Percentiles rank a stretch among this genome's conserved stretches.
phyloP scores from a whole-genome alignment of 64 coral and sea anemone species.

The Pocillopora damicornis region DNA sequence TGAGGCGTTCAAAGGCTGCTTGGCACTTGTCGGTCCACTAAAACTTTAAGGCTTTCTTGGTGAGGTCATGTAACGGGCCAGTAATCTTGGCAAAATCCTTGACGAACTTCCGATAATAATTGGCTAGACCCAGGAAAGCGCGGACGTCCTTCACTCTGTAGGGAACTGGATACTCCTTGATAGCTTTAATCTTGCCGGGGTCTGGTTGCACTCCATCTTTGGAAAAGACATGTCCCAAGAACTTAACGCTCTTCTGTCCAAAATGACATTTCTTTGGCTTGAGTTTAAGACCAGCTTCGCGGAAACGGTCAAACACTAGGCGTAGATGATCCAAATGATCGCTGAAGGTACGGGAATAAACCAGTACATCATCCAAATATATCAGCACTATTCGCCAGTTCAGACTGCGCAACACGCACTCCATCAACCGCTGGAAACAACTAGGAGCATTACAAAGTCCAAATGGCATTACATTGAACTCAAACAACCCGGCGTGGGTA shows the following conservation, averaged over 20 bases:
- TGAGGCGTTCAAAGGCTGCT: not conserved
- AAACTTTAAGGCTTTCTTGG: not conserved
- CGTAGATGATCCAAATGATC: not conserved
- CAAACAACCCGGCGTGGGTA: constrained; percentile 7
- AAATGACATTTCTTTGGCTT: constrained; percentile 20
- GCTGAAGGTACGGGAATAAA: not conserved
- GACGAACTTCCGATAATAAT: constrained; percentile 26
- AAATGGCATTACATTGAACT: constrained; percentile 37
- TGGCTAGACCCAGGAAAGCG: constrained; percentile 28
- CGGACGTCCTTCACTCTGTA: not conserved
- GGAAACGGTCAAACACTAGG: constrained; percentile 9
- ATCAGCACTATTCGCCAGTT: not conserved
- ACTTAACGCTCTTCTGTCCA: not conserved
- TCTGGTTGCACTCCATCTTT: constrained; percentile 11
- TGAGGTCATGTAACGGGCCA: not conserved
- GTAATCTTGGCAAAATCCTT: constrained; percentile 35
- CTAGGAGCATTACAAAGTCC: constrained; percentile 6
- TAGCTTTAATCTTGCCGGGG: constrained; percentile 13
- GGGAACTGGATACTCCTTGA: constrained; percentile 10
- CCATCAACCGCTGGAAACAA: constrained; percentile 36
- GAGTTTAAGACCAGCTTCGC: not conserved
- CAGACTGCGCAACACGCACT: not conserved
- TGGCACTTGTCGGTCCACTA: not conserved
- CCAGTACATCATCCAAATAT: constrained; percentile 21
- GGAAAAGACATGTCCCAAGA: not conserved